Conservation (phyloP, 2,888 invertebrate genomes). For the Nomada lathburiana region DNA sequence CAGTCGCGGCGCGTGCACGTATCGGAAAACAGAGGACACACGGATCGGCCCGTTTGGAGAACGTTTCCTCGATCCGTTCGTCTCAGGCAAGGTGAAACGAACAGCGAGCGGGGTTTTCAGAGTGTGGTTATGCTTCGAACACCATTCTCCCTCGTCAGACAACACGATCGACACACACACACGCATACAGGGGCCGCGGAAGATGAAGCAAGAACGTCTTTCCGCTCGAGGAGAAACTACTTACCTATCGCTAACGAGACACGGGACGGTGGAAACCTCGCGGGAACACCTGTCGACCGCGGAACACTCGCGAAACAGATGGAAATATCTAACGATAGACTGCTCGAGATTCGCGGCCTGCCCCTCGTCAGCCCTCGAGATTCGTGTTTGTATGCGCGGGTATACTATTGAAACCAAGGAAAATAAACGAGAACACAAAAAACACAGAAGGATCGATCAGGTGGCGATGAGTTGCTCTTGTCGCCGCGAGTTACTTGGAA, state of each 20-base stretch:
- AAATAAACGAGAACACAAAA: constrained; percentile 10
- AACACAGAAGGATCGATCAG: constrained; percentile 21
- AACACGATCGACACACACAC: background rate
- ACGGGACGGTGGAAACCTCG: constrained; percentile 15
- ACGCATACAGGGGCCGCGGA: background rate
- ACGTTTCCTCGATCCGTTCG: constrained; percentile 14
- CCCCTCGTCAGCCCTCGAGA: background rate
- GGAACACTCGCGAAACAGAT: constrained; percentile 14
- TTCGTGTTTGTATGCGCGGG: constrained; percentile 19
- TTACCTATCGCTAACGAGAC: constrained; percentile 49
- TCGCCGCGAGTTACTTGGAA: background rate
- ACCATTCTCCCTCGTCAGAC: background rate
- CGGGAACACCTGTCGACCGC: constrained; percentile 29
- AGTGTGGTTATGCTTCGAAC: background rate
- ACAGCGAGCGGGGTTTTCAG: background rate
- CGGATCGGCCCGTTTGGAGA: constrained; percentile 15
- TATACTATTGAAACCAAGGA: constrained; percentile 16
- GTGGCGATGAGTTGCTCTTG: constrained; percentile 25
- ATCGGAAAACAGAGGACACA: background rate
- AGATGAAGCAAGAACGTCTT: constrained; percentile 23
- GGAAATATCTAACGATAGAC: constrained; percentile 9
- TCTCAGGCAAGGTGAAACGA: background rate
- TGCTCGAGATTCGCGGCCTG: constrained; percentile 5
- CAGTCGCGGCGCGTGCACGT: too few relatives aligned
- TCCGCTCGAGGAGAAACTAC: constrained; percentile 40